A percentile compares a stretch with the other conserved stretches of the same genome.
Conservation (phyloP, 2,888 invertebrate genomes). For the Apoda limacodes region DNA sequence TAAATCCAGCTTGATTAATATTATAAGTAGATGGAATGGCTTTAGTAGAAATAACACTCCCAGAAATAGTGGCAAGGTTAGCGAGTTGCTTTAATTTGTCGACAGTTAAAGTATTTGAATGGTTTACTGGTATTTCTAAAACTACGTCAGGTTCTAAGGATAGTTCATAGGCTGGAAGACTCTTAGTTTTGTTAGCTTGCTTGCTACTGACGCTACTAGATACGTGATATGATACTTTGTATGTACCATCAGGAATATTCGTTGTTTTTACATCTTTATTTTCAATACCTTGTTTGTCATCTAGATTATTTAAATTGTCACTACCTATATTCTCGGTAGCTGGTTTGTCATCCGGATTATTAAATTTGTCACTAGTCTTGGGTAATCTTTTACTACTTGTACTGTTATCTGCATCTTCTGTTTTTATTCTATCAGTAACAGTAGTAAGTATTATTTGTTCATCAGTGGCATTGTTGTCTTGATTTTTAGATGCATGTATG, state of each 20-base stretch:
- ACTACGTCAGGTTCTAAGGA: slow-evolving; percentile 56
- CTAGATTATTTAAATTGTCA: slow-evolving; percentile 32
- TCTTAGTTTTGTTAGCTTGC: slow-evolving; percentile 55
- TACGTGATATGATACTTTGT: slow-evolving; percentile 58
- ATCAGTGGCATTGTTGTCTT: neutral
- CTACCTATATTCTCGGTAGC: slow-evolving; percentile 16
- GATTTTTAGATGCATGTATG: too few relatives aligned
- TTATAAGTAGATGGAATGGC: slow-evolving; percentile 72
- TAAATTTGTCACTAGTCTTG: slow-evolving; percentile 46
- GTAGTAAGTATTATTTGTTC: neutral
- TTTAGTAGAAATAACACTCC: slow-evolving; percentile 69
- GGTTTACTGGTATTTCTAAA: slow-evolving; percentile 55
- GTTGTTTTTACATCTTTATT: slow-evolving; percentile 24
- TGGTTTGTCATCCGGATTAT: slow-evolving; percentile 22
- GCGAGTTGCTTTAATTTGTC: slow-evolving; percentile 67
- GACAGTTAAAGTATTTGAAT: slow-evolving; percentile 44
- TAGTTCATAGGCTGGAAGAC: slow-evolving; percentile 53
- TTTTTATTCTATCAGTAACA: neutral
- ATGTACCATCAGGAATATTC: slow-evolving; percentile 52
- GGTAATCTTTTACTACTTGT: slow-evolving; percentile 42
- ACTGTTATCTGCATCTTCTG: slow-evolving; percentile 14
- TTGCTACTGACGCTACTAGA: slow-evolving; percentile 62
- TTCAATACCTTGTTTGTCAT: slow-evolving; percentile 15
- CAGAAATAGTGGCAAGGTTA: slow-evolving; percentile 66
- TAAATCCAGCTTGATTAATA: slow-evolving; percentile 74